Base-by-base conservation (phyloP, 2,797 vertebrate species). In the Nyctalus aviator region DNA sequence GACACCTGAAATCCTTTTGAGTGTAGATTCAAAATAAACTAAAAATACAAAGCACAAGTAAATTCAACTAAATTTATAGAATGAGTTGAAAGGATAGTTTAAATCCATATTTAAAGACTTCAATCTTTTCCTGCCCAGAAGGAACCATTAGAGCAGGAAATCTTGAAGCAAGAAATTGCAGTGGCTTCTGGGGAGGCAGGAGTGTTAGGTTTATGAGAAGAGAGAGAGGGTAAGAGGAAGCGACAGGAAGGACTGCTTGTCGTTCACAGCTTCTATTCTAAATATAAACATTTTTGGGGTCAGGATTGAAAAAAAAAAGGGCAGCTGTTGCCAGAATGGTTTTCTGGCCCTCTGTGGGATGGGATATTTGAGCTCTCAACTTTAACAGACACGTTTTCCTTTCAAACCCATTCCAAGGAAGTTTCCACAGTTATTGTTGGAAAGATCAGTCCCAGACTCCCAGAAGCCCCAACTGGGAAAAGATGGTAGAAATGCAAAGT, bases 101-200 rank as follows among this genome's bases (percentile, higher is more conserved):
- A 95, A 53, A 91, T 59, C 27, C 62, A 75, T 20, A 66, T 78
- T 77, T 83, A 93, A 73, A 84, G 50, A 73, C 11, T 66, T 88
- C 21, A 15, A 59, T 68, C 44, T 93, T 82, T 76, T 72, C 35
- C n/a, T 79, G 30, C 59, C 44, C 66, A 95, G 72, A 77, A 81
- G 46, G 5, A 44, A 82, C n/a, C 23, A 44, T 88, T 23, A 78
- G 53, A 86, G 37, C 37, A 79, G 2, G 57, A 88, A 69, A 53
- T 72, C 37, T 84, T 66, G 48, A 90, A 75, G 77, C 77, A 71
- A 90, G 50, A 84, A 27, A 18, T 12, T 30, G 23, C 17, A 25
- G 46, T 66, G 57, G 57, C 8, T 53, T 44, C n/a, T 20, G 50
- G 37, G 57, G 55, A 90, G 30, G 35, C 44, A n/a, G 62, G 62